Evolutionary conservation across 1,140 invertebrate species (phyloP).

Genomic region (Lucilia sericata): DNA sequence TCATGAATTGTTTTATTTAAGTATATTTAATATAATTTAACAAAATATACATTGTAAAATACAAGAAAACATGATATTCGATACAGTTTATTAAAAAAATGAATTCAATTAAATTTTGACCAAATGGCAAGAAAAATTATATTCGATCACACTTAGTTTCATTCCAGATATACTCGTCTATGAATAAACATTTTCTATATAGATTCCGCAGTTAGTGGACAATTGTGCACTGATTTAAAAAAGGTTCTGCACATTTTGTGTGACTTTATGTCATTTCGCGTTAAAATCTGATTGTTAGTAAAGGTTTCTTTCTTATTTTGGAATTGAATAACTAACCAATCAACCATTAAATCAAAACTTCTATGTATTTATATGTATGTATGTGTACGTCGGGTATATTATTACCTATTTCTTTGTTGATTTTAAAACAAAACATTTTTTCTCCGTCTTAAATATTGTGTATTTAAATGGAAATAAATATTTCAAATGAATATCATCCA

Average conservation of each 20-base stretch:
- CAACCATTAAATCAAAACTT: not conserved
- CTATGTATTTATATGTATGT: too few relatives aligned
- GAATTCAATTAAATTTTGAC: too few relatives aligned
- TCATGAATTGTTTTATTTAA: too few relatives aligned
- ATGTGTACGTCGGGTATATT: not conserved
- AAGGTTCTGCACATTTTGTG: not conserved
- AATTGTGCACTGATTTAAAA: not conserved
- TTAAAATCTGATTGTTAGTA: conserved; percentile 14
- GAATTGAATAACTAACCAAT: not conserved
- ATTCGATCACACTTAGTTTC: too few relatives aligned
- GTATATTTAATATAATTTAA: too few relatives aligned
- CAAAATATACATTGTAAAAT: too few relatives aligned
- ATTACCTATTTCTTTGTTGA: not conserved
- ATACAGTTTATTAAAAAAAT: too few relatives aligned
- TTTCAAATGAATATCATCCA: conserved; percentile 2
- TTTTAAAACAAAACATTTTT: not conserved
- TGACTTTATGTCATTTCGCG: conserved; percentile 2
- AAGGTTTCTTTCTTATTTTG: not conserved
- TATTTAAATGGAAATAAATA: conserved; percentile 6
- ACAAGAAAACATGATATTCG: too few relatives aligned
- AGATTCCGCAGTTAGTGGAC: too few relatives aligned
- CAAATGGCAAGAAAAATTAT: too few relatives aligned
- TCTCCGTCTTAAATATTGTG: not conserved
- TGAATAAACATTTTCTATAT: too few relatives aligned
- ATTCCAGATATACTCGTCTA: too few relatives aligned